phyloP scores from a whole-genome alignment of 2,113 vertebrate genomes.

The Grammomys dolichurus region DNA sequence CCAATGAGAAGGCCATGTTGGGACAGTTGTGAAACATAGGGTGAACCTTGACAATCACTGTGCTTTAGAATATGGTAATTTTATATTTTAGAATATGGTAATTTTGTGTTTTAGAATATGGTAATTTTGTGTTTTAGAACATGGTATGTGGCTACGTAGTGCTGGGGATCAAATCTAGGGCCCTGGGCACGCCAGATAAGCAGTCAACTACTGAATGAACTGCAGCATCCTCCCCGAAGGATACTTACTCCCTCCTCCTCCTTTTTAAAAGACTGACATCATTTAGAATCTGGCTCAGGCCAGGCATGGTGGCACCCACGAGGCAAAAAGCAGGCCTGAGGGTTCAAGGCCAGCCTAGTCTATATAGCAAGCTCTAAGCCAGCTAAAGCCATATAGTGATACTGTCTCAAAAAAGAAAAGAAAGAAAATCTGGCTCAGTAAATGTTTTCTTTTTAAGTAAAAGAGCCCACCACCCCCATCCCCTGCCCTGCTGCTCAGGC shows the following conservation, averaged over 20 bases:
- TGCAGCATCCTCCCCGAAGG: neutral
- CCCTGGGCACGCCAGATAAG: neutral
- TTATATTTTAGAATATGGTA: neutral
- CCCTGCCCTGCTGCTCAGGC: no score
- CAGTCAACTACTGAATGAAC: neutral
- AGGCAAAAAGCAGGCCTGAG: neutral
- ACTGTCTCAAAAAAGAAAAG: neutral
- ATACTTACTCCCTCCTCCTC: neutral
- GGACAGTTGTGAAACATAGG: neutral
- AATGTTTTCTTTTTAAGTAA: conserved; percentile 21
- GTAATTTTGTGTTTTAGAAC: no score
- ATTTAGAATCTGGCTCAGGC: neutral
- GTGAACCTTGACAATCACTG: neutral
- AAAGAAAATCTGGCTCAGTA: neutral
- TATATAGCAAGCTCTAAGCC: neutral
- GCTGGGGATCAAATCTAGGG: neutral
- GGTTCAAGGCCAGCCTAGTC: neutral
- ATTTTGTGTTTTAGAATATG: no score
- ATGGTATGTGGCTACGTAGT: neutral
- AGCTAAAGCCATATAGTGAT: neutral
- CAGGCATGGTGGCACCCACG: neutral
- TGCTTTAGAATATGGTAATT: neutral
- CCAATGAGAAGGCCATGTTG: neutral
- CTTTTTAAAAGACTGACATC: neutral
- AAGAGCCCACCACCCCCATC: neutral